Base-by-base conservation (phyloP, 2,797 vertebrate species). In the Helarctos malayanus region DNA sequence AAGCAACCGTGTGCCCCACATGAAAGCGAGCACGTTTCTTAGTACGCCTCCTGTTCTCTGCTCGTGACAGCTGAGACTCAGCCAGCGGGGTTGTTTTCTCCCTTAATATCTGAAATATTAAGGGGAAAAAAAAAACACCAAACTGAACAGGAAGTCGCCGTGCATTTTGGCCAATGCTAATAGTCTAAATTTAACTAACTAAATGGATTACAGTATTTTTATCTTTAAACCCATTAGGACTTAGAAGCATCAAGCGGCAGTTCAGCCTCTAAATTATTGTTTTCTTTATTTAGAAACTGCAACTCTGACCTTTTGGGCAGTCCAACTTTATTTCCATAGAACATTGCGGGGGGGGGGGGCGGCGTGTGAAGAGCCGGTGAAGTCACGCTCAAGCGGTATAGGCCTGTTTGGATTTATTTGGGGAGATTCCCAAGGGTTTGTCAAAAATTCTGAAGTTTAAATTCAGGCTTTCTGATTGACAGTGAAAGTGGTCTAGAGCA, bases 1-100 rank as follows among this genome's bases (percentile, higher is more conserved):
- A 10, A 49, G 13, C 32, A 4, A 13, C 78, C 2, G 0, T 0
- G 25, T 1, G 59, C 41, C n/a, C 27, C 12, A 0, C 0, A 1
- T 29, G 71, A 49, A 49, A 27, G 61, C 3, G 14, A 59, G 9
- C 52, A 29, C 3, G 9, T 29, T 52, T 35, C 82, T 57, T 18
- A 18, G 38, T 2, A 0, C 0, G 2, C 27, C 52, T 16, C 15
- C 4, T 23, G 0, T 18, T 71, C n/a, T 54, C 63, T 29, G 21
- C 45, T 35, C 13, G 1, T 27, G 54, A 35, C 1, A 19, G 1
- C 13, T 16, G 32, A 38, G 41, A 52, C 45, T 38, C 25, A 13
- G 47, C 35, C 69, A 29, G 19, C 2, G 15, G 16, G 2, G 38
- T 41, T n/a, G 23, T 35, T 65, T 32, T 32, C 52, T 87, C 47